Base-by-base conservation (phyloP, 2,113 vertebrate species). In the Sander vitreus region DNA sequence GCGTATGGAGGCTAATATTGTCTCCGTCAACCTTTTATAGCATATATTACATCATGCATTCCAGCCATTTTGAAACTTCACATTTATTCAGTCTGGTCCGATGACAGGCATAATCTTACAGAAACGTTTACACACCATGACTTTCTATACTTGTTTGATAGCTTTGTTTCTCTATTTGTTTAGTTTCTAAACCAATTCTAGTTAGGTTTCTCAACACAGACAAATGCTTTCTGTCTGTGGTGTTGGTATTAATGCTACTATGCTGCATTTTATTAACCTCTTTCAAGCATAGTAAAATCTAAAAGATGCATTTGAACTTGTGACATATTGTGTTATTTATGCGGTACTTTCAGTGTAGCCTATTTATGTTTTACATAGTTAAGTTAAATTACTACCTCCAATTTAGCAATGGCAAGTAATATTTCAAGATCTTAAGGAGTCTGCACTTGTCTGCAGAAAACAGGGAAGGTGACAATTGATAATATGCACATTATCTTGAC, bases 31-130 rank as follows among this genome's bases (percentile, higher is more conserved):
- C 50, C 51, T 78, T 86, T 54, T 81, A 43, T 43, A 43, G 39
- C 39, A 43, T 73, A 80, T 19, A 69, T 88, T 81, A 73, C 83
- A 50, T 79, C 83, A 89, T 57, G 16, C 64, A 74, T 77, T 90
- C 75, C 79, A 70, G 30, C 58, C 74, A 65, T 87, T 90, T 83
- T 72, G 36, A 76, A 76, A 76, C 21, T 27, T 73, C 47, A 25
- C 39, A 80, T 51, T 47, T 39, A 66, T 82, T 74, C 30, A 63
- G 19, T 63, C 14, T 21, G 53, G 19, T 63, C 47, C 60, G 47
- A 51, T 58, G 73, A 80, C 23, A 4, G 23, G 5, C 19, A 13
- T 27, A 50, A 19, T 67, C 13, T 47, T 45, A 58, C 9, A 6
- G 11, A 58, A 59, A 63, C 8, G 11, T 43, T 45, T 73, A 8